Evolutionary conservation across 53 echinoderm and acorn worm genomes (phyloP), one percentile per base, ranked within the genome.

Genomic region (Astropecten irregularis): DNA sequence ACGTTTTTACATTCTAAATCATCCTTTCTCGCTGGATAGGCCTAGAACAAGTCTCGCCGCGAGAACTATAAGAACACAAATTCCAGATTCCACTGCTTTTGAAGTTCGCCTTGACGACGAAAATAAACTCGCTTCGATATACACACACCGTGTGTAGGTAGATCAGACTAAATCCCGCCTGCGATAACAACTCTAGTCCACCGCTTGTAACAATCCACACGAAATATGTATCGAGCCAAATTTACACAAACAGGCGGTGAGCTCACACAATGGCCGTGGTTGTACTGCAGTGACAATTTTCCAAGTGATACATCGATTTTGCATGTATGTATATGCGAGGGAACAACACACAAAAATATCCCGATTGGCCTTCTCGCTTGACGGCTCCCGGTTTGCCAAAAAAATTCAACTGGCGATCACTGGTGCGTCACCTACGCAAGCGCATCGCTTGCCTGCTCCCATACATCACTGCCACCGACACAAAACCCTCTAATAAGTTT

Each of bases 361-460:
- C 56, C 74, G 56, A 74, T 74, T 37, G 74, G 74, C 74, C 74
- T 74, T 57, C 74, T 74, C 74, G 74, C 55, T 55, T 74, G 74
- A 57, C 25, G 40, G 74, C 15, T 38, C 74, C 55, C 56, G 27
- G 55, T 74, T 55, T 8, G 11, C 42, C 6, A 42, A 42, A 42
- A 74, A 74, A 74, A 74, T 39, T 39, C 42, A 74, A 74, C 74
- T 74, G 38, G 74, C 10, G 40, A 74, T 74, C 74, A 74, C 22
- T 57, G 55, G 40, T 74, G 74, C 74, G 40, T 57, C 56, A 74
- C 74, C 74, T 74, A 74, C 74, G 74, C 74, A 74, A 74, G 35
- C 56, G 74, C 74, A 57, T 74, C 57, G 56, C 55, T 38, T 55
- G n/a, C 74, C 58, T 40, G 37, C 5, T 11, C 25, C 74, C 74